Percentiles rank a stretch among this genome's conserved stretches.
phyloP scores from a whole-genome alignment of 2,888 invertebrate species.

The Argyra leucocephala region DNA sequence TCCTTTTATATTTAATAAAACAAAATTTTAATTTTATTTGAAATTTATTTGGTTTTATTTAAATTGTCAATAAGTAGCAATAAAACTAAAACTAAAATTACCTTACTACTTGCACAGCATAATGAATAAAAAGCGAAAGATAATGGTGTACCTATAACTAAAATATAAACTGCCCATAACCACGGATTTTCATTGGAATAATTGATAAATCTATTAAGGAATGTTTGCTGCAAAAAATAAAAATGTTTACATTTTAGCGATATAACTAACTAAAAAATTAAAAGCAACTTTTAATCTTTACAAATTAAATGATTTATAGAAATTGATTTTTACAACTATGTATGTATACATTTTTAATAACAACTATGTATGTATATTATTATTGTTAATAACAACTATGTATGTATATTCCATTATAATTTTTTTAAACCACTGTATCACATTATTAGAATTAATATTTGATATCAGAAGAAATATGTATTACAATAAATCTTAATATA shows the following conservation, averaged over 20 bases:
- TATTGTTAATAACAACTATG: too few relatives aligned
- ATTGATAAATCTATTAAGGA: constrained; percentile 63
- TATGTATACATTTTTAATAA: too few relatives aligned
- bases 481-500: too few relatives aligned
- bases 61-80: constrained; percentile 8
- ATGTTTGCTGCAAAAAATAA: constrained; percentile 54
- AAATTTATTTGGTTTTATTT: constrained; percentile 3
- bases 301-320: too few relatives aligned
- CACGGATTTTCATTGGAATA: constrained; percentile 79
- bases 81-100: constrained; percentile 36
- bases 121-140: constrained; percentile 72
- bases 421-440: too few relatives aligned
- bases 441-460: too few relatives aligned
- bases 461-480: too few relatives aligned
- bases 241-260: background rate
- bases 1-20: constrained; percentile 35
- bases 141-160: constrained; percentile 68
- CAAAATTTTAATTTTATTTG: constrained; percentile 12
- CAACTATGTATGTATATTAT: too few relatives aligned
- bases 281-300: too few relatives aligned
- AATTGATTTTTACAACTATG: too few relatives aligned
- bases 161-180: constrained; percentile 78
- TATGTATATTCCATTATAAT: too few relatives aligned
- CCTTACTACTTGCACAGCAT: constrained; percentile 51
- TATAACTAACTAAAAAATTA: too few relatives aligned